These are phyloP conservation scores for Coleophora deauratella DNA, from an alignment of 2,888 invertebrate species.

Conservation along the genomic window DNA sequence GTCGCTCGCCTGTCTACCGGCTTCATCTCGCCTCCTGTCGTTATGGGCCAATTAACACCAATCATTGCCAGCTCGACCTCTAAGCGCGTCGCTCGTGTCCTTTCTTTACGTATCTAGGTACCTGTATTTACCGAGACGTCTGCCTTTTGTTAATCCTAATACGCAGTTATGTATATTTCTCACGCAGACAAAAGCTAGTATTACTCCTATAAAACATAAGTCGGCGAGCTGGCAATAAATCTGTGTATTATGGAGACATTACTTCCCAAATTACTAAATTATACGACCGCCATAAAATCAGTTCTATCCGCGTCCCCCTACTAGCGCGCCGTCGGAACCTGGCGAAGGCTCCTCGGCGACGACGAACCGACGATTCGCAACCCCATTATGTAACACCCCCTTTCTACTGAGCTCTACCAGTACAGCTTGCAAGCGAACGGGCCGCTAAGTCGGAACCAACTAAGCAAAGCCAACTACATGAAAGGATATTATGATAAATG, in stretches of 20 bases:
- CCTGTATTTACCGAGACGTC: too few relatives aligned
- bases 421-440: neutral
- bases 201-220: too few relatives aligned
- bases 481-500: too few relatives aligned
- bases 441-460: neutral
- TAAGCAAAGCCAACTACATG: neutral
- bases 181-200: too few relatives aligned
- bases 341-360: neutral
- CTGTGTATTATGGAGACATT: too few relatives aligned
- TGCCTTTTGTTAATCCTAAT: too few relatives aligned
- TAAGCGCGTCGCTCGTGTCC: constrained; percentile 22
- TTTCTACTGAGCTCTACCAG: constrained; percentile 15
- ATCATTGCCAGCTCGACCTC: constrained; percentile 44
- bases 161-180: too few relatives aligned
- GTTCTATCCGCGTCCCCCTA: neutral
- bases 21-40: constrained; percentile 18
- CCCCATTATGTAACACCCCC: constrained; percentile 27
- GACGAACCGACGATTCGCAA: constrained; percentile 15
- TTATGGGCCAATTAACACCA: constrained; percentile 48
- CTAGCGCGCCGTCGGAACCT: neutral
- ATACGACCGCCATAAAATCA: constrained; percentile 1
- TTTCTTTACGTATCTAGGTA: constrained; percentile 9
- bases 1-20: constrained; percentile 24
- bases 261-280: neutral
- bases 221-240: too few relatives aligned